Base-by-base conservation (phyloP, 2,797 vertebrate genomes). In the Gobionotothen gibberifrons region DNA sequence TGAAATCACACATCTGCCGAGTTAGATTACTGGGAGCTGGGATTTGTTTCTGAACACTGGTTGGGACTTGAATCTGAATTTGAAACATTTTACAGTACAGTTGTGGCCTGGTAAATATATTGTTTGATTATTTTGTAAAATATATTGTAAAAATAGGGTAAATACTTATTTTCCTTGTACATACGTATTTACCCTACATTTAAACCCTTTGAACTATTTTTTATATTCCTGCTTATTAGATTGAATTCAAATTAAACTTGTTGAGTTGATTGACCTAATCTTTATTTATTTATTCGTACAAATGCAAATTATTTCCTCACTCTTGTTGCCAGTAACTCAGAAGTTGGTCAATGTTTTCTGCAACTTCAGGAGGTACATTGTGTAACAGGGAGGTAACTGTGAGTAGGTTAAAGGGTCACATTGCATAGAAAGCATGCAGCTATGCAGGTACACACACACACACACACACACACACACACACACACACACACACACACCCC, bases 341-440 rank as follows among this genome's bases (percentile, higher is more conserved):
- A n/a, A 11, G 62, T 42, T 9, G 46, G 4, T 69, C 21, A 3
- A 6, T 10, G 29, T 22, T 72, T 39, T 13, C 15, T 61, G 62
- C 14, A 53, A 3, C 42, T 29, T 21, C 29, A 42, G 49, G 6
- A 71, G 13, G 51, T 17, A 52, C 8, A 21, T 46, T 72, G 8
- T 42, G 46, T 49, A 43, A 13, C 42, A n/a, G 3, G n/a, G 56
- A 61, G 36, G 39, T 11, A 12, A 6, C 63, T 19, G 58, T 13
- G 47, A 40, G 42, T 54, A 78, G 65, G 76, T 80, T 51, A 74
- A 76, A 55, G 46, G 55, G 71, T 79, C 15, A 19, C 58, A 16
- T 47, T 21, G 72, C 15, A 29, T 16, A 53, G 43, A 68, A 69
- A 60, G 63, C 53, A 46, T 83, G 84, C 49, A 46, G 54, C 4